Percentiles rank a stretch among this genome's conserved stretches.
Evolutionary conservation across 2,113 vertebrate species (phyloP).

Genomic region (Rhinolophus sinicus): DNA sequence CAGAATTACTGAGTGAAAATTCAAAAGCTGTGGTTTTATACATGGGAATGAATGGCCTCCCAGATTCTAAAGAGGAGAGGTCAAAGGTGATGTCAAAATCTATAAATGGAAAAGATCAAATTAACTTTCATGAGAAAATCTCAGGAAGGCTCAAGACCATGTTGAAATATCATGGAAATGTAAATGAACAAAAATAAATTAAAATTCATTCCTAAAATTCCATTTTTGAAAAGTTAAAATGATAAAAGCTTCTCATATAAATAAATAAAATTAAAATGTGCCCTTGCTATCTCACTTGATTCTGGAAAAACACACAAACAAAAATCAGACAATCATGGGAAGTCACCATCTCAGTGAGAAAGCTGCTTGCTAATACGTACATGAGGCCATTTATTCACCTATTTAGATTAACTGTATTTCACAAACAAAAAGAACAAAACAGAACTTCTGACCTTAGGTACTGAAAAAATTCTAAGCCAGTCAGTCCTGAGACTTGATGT

Average conservation of each 20-base stretch:
- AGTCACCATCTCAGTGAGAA: background rate
- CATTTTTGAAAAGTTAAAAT: conserved; percentile 35
- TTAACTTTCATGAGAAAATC: conserved; percentile 19
- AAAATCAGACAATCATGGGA: background rate
- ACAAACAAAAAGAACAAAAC: background rate
- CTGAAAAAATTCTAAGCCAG: background rate
- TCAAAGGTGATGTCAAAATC: conserved; percentile 24
- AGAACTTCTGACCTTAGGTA: background rate
- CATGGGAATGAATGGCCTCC: background rate
- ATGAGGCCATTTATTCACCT: background rate
- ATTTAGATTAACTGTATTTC: background rate
- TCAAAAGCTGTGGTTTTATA: background rate
- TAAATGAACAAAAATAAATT: conserved; percentile 35
- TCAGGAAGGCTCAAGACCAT: background rate
- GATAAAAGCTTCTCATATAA: background rate
- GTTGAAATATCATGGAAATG: background rate
- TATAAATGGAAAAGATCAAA: conserved; percentile 1
- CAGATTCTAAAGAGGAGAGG: background rate
- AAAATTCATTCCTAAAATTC: conserved; percentile 25
- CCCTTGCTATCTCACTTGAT: background rate
- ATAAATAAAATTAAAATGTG: background rate
- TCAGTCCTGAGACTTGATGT: background rate
- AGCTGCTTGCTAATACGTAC: background rate
- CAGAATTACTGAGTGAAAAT: background rate
- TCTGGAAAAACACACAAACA: background rate